These are phyloP conservation scores for Calliopsis andreniformis DNA, from an alignment of 1,140 invertebrate species.

Conservation along the genomic window DNA sequence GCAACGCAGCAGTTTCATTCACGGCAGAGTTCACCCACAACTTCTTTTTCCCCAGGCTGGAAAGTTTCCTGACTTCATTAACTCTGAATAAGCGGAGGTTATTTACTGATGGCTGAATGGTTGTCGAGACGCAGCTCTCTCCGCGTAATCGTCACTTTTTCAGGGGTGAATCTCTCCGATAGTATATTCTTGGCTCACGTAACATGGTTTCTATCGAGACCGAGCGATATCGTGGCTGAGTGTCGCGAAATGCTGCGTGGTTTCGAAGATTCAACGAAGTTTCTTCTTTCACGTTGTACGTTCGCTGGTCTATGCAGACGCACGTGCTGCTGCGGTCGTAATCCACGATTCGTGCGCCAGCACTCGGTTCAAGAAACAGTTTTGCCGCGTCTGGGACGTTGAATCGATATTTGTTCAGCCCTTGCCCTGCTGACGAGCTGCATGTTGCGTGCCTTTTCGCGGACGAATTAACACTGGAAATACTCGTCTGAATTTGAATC, in stretches of 20 bases:
- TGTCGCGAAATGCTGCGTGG: slow-evolving; percentile 12
- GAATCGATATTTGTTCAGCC: slow-evolving; percentile 49
- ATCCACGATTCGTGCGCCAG: slow-evolving; percentile 12
- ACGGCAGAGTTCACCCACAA: neutral
- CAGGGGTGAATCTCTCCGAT: neutral
- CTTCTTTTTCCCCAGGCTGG: neutral
- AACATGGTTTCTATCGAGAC: neutral
- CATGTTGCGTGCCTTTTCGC: neutral
- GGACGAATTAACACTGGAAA: neutral
- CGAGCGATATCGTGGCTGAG: neutral
- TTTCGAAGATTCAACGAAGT: slow-evolving; percentile 8
- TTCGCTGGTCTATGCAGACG: slow-evolving; percentile 13
- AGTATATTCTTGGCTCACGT: neutral
- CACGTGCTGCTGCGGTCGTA: slow-evolving; percentile 37
- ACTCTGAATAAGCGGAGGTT: neutral
- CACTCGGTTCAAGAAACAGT: neutral
- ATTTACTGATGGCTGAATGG: neutral
- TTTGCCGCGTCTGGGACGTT: slow-evolving; percentile 18
- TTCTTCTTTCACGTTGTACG: slow-evolving; percentile 41
- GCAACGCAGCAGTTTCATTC: neutral
- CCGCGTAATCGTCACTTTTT: neutral
- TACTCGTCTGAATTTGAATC: neutral
- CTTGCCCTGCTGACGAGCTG: neutral
- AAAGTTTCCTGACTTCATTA: slow-evolving; percentile 4
- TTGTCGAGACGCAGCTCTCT: neutral